phyloP scores from a whole-genome alignment of 1,140 invertebrate genomes.

The Procambarus clarkii region DNA sequence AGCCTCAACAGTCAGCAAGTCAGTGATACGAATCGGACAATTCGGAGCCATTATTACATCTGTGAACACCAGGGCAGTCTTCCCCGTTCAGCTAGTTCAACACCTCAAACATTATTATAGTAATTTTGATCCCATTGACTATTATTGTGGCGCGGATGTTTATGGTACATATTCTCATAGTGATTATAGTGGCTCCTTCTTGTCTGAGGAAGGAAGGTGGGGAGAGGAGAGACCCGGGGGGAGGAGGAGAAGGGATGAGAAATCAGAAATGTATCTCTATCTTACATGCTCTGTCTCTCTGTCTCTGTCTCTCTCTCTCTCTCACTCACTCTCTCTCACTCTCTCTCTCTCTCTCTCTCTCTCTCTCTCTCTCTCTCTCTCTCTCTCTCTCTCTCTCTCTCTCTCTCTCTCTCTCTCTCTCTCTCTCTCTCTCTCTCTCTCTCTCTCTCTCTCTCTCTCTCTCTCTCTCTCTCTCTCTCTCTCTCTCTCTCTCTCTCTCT shows the following conservation, averaged over 20 bases:
- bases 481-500: no score
- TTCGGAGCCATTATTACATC: not conserved
- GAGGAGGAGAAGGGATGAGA: no score
- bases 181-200: not conserved
- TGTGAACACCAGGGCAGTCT: not conserved
- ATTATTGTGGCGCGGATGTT: not conserved
- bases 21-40: not conserved
- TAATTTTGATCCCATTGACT: not conserved
- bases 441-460: no score
- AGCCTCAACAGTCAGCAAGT: not conserved
- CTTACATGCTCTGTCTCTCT: not conserved
- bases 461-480: no score
- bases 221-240: no score
- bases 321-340: not conserved
- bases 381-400: not conserved
- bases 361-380: not conserved
- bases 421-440: no score
- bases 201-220: no score
- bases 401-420: no score
- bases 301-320: slow-evolving; percentile 4
- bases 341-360: not conserved
- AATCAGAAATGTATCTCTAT: no score
- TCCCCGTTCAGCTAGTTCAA: not conserved
- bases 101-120: not conserved
- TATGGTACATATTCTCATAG: not conserved